A percentile compares a stretch with the other conserved stretches of the same genome.
Conservation (phyloP, 2,113 vertebrate species). For the Archocentrus centrarchus region DNA sequence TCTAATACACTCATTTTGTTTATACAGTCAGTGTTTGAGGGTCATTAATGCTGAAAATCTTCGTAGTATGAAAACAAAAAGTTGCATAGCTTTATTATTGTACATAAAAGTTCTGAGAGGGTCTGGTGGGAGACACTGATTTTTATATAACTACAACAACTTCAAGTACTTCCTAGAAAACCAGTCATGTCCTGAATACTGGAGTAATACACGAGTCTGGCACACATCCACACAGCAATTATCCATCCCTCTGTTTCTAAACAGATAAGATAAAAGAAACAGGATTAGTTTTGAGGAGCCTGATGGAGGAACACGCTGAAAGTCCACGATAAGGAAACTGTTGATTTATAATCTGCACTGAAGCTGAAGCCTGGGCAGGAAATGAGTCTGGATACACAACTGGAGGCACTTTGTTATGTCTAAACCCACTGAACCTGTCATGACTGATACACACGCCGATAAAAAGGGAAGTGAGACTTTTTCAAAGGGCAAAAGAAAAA, state of each 20-base stretch:
- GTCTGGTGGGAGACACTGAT: not conserved
- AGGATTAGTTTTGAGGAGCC: not conserved
- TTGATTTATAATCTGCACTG: constrained; percentile 24
- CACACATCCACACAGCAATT: not conserved
- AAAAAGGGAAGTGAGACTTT: not conserved
- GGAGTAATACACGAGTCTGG: not conserved
- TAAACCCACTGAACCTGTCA: constrained; percentile 48
- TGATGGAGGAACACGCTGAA: not conserved
- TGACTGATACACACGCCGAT: constrained; percentile 31
- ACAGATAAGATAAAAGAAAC: not conserved
- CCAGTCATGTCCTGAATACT: not conserved
- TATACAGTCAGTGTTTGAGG: too few species aligned
- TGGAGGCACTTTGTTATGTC: constrained; percentile 55
- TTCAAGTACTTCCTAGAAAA: not conserved
- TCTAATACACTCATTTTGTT: not conserved
- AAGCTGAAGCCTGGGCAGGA: constrained; percentile 54
- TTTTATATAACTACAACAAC: not conserved
- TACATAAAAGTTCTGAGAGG: not conserved
- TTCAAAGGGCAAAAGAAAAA: not conserved
- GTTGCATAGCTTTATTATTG: not conserved
- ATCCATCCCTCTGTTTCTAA: too few species aligned
- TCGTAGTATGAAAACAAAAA: too few species aligned
- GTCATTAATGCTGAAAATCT: too few species aligned
- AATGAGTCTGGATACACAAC: constrained; percentile 39
- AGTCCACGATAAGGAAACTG: constrained; percentile 32